phyloP scores from a whole-genome alignment of 2,888 invertebrate genomes.

The Onchidella celtica region DNA sequence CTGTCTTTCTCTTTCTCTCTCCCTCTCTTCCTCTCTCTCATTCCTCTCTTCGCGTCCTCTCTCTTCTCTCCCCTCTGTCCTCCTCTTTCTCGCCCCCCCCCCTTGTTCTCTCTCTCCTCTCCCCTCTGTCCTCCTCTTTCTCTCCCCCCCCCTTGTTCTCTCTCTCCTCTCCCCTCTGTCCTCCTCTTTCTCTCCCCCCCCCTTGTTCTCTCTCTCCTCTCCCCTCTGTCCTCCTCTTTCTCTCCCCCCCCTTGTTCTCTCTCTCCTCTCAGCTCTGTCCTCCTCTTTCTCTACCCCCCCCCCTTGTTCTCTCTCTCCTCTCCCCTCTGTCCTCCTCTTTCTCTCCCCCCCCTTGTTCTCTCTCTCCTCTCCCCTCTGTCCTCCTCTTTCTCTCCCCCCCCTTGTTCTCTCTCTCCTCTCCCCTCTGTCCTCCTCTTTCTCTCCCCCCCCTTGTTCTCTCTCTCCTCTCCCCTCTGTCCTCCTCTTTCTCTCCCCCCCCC shows the following conservation, averaged over 20 bases:
- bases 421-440: too few species aligned
- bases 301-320: too few species aligned
- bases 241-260: constrained; percentile 22
- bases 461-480: too few species aligned
- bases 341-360: too few species aligned
- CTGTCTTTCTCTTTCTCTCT: constrained; percentile 14
- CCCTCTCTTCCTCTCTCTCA: constrained; percentile 3
- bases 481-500: too few species aligned
- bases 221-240: constrained; percentile 3
- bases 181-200: not conserved
- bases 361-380: too few species aligned
- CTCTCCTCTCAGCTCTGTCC: not conserved
- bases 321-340: too few species aligned
- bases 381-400: too few species aligned
- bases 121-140: not conserved
- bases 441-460: too few species aligned
- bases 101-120: constrained; percentile 1
- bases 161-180: constrained; percentile 5
- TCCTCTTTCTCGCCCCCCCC: not conserved
- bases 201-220: constrained; percentile 20
- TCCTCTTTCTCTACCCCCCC: too few species aligned
- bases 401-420: too few species aligned
- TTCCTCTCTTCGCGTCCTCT: not conserved
- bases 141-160: too few species aligned
- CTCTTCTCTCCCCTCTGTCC: not conserved